Percentiles rank a stretch among this genome's conserved stretches.
These are phyloP conservation scores for Petaurus breviceps DNA, from an alignment of 2,113 vertebrate genomes.

Conservation along the genomic window DNA sequence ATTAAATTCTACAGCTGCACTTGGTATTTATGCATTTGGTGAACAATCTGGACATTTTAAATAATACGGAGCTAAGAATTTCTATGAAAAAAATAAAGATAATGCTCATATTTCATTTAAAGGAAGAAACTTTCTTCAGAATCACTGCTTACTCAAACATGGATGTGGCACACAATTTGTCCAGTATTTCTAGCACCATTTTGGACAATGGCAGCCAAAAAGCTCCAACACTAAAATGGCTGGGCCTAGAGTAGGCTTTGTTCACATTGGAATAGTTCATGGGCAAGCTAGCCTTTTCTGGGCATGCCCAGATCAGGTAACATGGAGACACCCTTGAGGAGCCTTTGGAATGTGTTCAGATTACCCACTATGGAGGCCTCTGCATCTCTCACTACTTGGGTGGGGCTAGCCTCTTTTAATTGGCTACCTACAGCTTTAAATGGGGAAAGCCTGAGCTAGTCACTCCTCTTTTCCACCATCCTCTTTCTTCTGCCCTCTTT, in stretches of 20 bases:
- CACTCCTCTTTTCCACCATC: neutral
- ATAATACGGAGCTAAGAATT: slow-evolving; percentile 82
- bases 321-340: neutral
- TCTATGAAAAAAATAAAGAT: slow-evolving; percentile 82
- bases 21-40: slow-evolving; percentile 88
- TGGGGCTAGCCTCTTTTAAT: neutral
- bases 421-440: neutral
- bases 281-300: neutral
- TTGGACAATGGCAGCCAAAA: slow-evolving; percentile 44
- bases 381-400: neutral
- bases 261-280: neutral
- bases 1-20: slow-evolving; percentile 91
- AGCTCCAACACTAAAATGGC: slow-evolving; percentile 24
- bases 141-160: slow-evolving; percentile 45
- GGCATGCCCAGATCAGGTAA: neutral
- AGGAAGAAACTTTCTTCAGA: slow-evolving; percentile 81
- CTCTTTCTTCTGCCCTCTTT: neutral
- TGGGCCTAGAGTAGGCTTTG: slow-evolving; percentile 1
- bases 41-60: slow-evolving; percentile 86
- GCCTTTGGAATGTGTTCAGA: neutral
- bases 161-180: slow-evolving; percentile 47
- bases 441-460: neutral
- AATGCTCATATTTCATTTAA: slow-evolving; percentile 79
- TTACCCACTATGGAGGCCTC: neutral
- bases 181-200: neutral